Evolutionary conservation across 1,140 invertebrate genomes (phyloP).

Genomic region (Trinorchestia longiramus): DNA sequence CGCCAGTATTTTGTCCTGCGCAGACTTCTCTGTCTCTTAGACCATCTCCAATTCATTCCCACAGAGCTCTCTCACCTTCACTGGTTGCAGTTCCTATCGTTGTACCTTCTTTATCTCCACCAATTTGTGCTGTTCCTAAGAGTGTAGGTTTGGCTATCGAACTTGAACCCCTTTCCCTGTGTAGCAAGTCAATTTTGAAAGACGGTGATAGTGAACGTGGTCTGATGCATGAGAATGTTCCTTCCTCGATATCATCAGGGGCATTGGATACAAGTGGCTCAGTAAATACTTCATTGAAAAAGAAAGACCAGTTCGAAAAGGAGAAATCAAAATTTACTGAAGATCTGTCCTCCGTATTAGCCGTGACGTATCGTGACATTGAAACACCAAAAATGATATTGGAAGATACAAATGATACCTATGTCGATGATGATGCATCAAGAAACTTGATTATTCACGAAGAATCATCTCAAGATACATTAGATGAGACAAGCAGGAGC

Average conservation of each 20-base stretch:
- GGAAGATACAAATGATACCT: conserved; percentile 18
- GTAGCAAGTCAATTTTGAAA: not conserved
- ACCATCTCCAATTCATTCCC: not conserved
- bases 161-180: not conserved
- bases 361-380: not conserved
- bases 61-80: not conserved
- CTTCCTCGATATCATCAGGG: not conserved
- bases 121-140: conserved; percentile 29
- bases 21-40: not conserved
- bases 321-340: not conserved
- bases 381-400: not conserved
- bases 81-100: not conserved
- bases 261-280: not conserved
- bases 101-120: conserved; percentile 10
- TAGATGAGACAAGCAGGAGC: not conserved
- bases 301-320: not conserved
- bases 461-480: conserved; percentile 13
- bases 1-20: not conserved
- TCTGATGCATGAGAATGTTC: not conserved
- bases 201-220: not conserved
- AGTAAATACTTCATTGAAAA: not conserved
- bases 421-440: conserved; percentile 29
- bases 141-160: not conserved
- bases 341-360: not conserved
- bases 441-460: conserved; percentile 35